phyloP scores from a whole-genome alignment of 2,888 invertebrate genomes.

The Aelia acuminata region DNA sequence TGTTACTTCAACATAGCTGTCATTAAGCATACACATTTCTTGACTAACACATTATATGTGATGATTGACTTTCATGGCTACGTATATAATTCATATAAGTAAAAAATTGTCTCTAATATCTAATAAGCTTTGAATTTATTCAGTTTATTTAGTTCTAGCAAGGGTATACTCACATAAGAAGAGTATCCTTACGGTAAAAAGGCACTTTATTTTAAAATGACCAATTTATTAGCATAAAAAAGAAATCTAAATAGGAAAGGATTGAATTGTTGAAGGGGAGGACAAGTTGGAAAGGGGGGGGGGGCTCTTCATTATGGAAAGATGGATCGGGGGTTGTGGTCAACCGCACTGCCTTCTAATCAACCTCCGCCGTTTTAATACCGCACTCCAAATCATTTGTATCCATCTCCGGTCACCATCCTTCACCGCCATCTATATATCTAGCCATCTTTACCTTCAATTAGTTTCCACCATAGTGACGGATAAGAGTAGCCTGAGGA shows the following conservation, averaged over 20 bases:
- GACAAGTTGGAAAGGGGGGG: background rate
- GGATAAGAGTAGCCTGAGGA: too few species aligned
- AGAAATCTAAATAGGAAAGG: background rate
- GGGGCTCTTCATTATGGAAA: background rate
- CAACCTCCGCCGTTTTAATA: conserved; percentile 42
- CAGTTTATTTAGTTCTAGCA: too few species aligned
- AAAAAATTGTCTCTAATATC: too few species aligned
- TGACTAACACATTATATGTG: too few species aligned
- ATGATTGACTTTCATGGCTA: too few species aligned
- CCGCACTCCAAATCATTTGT: background rate
- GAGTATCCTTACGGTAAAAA: too few species aligned
- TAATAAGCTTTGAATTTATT: too few species aligned
- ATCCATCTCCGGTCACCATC: background rate
- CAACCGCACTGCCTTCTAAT: conserved; percentile 6
- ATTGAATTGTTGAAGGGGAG: background rate
- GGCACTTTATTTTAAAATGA: background rate
- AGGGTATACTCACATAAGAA: too few species aligned
- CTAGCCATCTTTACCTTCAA: background rate
- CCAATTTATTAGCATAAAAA: background rate
- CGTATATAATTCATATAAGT: too few species aligned
- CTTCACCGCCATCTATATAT: background rate
- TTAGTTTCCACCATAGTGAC: too few species aligned
- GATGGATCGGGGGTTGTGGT: conserved; percentile 2
- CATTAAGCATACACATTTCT: too few species aligned
- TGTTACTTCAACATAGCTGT: too few species aligned